Conservation (phyloP, 2,113 vertebrate species). For the Plecturocebus donacophilus region DNA sequence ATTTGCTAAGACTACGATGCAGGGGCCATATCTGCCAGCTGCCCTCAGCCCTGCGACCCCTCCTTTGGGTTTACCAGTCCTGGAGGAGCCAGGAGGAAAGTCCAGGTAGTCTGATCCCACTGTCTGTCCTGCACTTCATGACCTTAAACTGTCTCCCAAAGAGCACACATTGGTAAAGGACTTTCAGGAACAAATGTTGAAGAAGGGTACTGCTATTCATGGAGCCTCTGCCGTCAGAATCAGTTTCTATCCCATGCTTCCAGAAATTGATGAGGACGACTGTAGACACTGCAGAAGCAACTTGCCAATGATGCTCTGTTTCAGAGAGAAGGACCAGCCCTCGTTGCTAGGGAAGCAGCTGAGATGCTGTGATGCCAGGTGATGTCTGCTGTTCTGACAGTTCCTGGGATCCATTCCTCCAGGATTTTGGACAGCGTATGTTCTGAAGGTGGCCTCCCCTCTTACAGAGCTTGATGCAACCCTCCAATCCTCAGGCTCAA, state of each 20-base stretch:
- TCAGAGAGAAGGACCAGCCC: not conserved
- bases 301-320: not conserved
- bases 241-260: not conserved
- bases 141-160: not conserved
- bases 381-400: not conserved
- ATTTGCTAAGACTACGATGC: not conserved
- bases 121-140: not conserved
- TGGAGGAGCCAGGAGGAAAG: not conserved
- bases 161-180: not conserved
- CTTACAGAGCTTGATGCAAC: slow-evolving; percentile 26
- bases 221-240: not conserved
- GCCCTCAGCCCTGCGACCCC: not conserved
- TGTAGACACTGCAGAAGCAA: not conserved
- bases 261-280: not conserved
- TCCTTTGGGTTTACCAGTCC: not conserved
- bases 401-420: slow-evolving; percentile 21
- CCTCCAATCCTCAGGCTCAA: slow-evolving; percentile 16
- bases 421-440: not conserved
- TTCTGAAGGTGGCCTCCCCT: slow-evolving; percentile 47
- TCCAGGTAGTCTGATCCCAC: not conserved
- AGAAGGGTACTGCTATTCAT: not conserved
- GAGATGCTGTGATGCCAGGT: not conserved
- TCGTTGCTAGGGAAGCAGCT: not conserved
- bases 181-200: not conserved
- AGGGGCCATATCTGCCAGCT: not conserved